Conservation (phyloP, 2,113 vertebrate species). For the Chrysochloris asiatica region DNA sequence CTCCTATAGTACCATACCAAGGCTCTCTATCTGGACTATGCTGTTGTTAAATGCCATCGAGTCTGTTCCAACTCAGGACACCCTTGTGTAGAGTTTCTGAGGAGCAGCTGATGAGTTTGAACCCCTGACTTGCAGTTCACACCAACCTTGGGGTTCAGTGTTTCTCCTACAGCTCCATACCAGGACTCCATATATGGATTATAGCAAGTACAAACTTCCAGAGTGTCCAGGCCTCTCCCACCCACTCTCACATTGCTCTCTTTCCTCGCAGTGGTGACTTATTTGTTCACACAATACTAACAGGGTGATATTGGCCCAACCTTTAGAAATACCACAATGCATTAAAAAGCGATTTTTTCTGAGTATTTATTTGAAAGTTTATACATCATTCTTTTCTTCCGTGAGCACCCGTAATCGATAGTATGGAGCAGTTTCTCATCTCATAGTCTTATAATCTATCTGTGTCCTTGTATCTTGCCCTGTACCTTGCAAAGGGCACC, state of each 20-base stretch:
- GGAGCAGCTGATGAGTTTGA: too few relatives aligned
- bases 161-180: too few relatives aligned
- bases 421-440: neutral
- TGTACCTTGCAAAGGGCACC: slow-evolving; percentile 8
- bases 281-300: neutral
- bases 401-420: neutral
- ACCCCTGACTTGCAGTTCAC: too few relatives aligned
- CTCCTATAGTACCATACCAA: too few relatives aligned
- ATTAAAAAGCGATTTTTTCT: slow-evolving; percentile 11
- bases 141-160: too few relatives aligned
- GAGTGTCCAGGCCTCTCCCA: neutral
- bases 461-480: neutral
- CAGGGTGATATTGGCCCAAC: neutral
- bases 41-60: too few relatives aligned
- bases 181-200: neutral
- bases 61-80: too few relatives aligned
- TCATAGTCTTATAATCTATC: neutral
- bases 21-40: too few relatives aligned
- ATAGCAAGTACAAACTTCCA: neutral
- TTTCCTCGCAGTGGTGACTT: neutral
- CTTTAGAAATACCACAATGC: slow-evolving; percentile 1
- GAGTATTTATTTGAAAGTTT: neutral
- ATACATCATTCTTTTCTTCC: neutral
- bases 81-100: too few relatives aligned
- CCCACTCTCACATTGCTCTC: neutral